A percentile compares a stretch with the other conserved stretches of the same genome.
Evolutionary conservation across 2,113 vertebrate species (phyloP).

Genomic region (Syrmaticus mikado): DNA sequence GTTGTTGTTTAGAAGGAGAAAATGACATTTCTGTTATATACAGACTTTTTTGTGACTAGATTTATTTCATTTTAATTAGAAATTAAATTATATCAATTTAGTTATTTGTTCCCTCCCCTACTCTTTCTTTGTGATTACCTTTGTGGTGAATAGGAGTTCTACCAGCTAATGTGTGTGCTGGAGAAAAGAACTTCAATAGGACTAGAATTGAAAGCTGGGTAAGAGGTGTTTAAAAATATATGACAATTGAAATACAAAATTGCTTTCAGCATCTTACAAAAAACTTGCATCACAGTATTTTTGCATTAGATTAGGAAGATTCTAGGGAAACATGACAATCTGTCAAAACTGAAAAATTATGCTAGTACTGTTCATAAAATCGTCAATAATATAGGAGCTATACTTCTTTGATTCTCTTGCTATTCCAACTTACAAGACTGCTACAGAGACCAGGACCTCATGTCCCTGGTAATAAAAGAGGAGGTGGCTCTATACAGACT

Average conservation of each 20-base stretch:
- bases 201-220: background rate
- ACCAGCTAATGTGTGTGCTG: background rate
- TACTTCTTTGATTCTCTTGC: background rate
- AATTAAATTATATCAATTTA: background rate
- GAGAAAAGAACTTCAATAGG: background rate
- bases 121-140: background rate
- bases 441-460: background rate
- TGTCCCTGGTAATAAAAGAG: background rate
- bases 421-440: background rate
- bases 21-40: background rate
- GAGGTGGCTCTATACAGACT: background rate
- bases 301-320: background rate
- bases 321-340: background rate
- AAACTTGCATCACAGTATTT: background rate
- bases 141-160: background rate
- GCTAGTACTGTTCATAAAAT: background rate
- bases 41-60: background rate
- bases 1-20: constrained; percentile 35
- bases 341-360: background rate
- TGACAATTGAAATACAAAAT: background rate
- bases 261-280: background rate
- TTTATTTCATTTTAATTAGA: background rate
- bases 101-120: rapidly evolving
- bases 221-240: background rate
- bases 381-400: background rate